Conservation (phyloP, 2,797 vertebrate genomes). For the Xenentodon cancila region DNA sequence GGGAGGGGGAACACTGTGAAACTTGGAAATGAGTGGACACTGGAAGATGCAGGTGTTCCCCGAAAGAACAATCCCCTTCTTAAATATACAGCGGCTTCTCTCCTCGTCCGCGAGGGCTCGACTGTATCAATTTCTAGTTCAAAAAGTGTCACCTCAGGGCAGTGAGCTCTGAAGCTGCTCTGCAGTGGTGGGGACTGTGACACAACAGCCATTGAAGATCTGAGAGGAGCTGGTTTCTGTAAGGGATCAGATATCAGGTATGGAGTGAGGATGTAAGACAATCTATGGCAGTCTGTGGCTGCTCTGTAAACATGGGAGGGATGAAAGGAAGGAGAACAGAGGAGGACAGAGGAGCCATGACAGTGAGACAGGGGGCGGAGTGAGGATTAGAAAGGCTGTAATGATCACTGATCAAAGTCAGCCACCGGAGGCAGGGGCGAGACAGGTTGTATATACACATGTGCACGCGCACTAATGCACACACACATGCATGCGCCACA, state of each 20-base stretch:
- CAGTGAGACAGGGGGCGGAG: slow-evolving; percentile 80
- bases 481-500: not conserved
- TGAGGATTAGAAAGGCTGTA: slow-evolving; percentile 82
- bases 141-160: slow-evolving; percentile 77
- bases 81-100: slow-evolving; percentile 62
- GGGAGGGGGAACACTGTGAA: slow-evolving; percentile 18
- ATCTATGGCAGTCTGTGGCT: slow-evolving; percentile 80
- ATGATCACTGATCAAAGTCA: slow-evolving; percentile 85
- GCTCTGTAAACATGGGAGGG: slow-evolving; percentile 82
- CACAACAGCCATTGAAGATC: slow-evolving; percentile 82
- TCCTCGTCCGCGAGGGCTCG: slow-evolving; percentile 59
- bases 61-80: slow-evolving; percentile 63
- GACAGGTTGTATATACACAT: slow-evolving; percentile 67
- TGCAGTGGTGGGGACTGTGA: slow-evolving; percentile 68
- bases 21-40: slow-evolving; percentile 53
- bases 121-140: slow-evolving; percentile 78
- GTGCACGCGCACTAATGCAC: slow-evolving; percentile 8
- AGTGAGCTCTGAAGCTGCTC: slow-evolving; percentile 65
- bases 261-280: slow-evolving; percentile 82
- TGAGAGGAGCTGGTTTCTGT: slow-evolving; percentile 75
- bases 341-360: slow-evolving; percentile 81
- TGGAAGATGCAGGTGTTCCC: slow-evolving; percentile 67
- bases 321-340: slow-evolving; percentile 82
- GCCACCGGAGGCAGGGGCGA: slow-evolving; percentile 79
- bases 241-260: slow-evolving; percentile 78